Evolutionary conservation across 2,888 invertebrate genomes (phyloP).

Genomic region (Campoplex capitator): DNA sequence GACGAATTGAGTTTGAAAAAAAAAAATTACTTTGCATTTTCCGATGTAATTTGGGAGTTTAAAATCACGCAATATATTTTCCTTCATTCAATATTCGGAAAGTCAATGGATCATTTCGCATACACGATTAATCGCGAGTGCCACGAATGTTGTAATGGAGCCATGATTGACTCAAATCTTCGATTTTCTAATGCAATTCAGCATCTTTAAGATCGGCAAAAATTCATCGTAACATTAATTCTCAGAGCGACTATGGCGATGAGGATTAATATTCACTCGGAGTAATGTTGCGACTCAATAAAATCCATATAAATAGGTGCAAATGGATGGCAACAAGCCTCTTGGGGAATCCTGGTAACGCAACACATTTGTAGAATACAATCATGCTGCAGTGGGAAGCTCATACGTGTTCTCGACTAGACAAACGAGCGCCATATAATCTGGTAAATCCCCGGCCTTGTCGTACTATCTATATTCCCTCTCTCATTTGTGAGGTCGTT

Average conservation of each 20-base stretch:
- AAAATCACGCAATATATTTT: too few species aligned
- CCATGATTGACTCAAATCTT: not conserved
- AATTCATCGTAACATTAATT: not conserved
- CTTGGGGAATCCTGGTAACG: constrained; percentile 55
- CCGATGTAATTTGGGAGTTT: too few species aligned
- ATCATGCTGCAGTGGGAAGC: constrained; percentile 26
- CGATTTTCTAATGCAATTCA: too few species aligned
- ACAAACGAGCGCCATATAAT: constrained; percentile 46
- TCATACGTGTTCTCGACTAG: constrained; percentile 26
- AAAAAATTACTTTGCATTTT: too few species aligned
- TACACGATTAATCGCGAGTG: not conserved
- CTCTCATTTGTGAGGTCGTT: constrained; percentile 20
- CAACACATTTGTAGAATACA: constrained; percentile 30
- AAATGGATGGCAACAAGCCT: constrained; percentile 7
- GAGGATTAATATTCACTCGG: not conserved
- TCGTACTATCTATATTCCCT: constrained; percentile 29
- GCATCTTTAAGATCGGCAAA: not conserved
- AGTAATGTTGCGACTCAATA: not conserved
- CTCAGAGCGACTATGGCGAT: not conserved
- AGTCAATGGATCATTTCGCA: not conserved
- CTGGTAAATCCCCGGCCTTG: constrained; percentile 70
- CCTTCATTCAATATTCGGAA: not conserved
- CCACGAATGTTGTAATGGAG: not conserved
- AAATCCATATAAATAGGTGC: not conserved
- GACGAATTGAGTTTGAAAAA: too few species aligned